Evolutionary conservation across 2,113 vertebrate species (phyloP).

Genomic region (Silurus glanis): DNA sequence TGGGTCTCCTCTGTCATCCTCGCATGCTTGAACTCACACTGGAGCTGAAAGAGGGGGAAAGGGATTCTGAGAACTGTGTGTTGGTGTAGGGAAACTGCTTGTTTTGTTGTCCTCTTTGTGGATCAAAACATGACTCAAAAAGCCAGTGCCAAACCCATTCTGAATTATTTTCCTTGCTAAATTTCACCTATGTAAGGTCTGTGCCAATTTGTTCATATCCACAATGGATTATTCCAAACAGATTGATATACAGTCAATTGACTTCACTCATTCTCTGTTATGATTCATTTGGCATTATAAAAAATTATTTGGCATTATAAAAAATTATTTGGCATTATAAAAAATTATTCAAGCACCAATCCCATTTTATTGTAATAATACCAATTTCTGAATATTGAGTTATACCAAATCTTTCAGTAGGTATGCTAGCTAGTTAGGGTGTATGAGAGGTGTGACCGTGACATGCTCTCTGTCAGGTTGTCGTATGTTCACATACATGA

Average conservation of each 20-base stretch:
- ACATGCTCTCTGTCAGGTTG: background rate
- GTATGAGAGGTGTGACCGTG: background rate
- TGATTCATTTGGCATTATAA: too few relatives aligned
- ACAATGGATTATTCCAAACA: background rate
- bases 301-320: too few relatives aligned
- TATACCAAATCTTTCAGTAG: background rate
- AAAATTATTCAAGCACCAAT: background rate
- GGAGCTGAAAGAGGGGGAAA: constrained; percentile 12
- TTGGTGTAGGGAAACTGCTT: background rate
- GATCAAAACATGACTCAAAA: background rate
- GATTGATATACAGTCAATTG: background rate
- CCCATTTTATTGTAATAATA: background rate
- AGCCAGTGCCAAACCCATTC: background rate
- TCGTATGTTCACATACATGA: background rate
- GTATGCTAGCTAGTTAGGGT: background rate
- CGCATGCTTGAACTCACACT: constrained; percentile 59
- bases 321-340: too few relatives aligned
- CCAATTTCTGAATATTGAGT: background rate
- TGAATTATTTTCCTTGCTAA: background rate
- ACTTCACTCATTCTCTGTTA: background rate
- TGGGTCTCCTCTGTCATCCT: constrained; percentile 52
- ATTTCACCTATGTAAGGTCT: background rate
- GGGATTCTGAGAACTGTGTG: constrained; percentile 41
- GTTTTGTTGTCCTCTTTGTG: background rate
- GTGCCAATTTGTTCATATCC: background rate